Percentiles rank a stretch among this genome's conserved stretches.
Evolutionary conservation across 2,888 invertebrate genomes (phyloP).

Genomic region (Xiphydria camelus): DNA sequence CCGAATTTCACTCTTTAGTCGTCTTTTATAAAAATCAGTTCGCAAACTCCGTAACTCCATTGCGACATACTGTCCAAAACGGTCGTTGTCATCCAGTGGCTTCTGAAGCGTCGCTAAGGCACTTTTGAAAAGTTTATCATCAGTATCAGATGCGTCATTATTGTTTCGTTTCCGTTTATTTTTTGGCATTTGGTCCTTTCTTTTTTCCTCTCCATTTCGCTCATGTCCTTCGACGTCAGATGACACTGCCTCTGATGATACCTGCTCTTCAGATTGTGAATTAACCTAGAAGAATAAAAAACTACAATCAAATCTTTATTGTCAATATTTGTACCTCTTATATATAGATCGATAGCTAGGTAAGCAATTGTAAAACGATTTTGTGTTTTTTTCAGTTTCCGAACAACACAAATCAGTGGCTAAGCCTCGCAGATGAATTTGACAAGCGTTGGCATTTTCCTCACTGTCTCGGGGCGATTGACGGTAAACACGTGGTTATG

Average conservation of each 20-base stretch:
- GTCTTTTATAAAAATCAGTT: constrained; percentile 13
- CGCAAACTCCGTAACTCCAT: constrained; percentile 17
- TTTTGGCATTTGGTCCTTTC: no score
- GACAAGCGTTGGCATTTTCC: constrained; percentile 30
- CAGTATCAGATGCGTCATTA: no score
- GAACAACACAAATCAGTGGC: constrained; percentile 17
- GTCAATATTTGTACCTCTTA: no score
- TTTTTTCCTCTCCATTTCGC: neutral
- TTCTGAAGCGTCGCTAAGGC: constrained; percentile 16
- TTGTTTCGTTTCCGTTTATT: no score
- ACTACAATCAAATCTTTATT: no score
- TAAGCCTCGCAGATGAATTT: constrained; percentile 15
- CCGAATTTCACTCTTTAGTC: constrained; percentile 18
- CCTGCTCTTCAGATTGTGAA: no score
- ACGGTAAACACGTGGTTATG: constrained; percentile 33
- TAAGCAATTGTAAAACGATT: no score
- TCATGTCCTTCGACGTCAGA: constrained; percentile 4
- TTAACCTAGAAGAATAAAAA: no score
- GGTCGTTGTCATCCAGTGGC: constrained; percentile 16
- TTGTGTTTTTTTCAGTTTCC: constrained; percentile 20
- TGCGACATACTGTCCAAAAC: constrained; percentile 24
- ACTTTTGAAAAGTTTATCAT: constrained; percentile 8
- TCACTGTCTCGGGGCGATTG: constrained; percentile 22
- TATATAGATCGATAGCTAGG: no score
- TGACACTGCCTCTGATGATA: no score